Conservation (phyloP, 2,888 invertebrate species). For the Eupithecia exiguata region DNA sequence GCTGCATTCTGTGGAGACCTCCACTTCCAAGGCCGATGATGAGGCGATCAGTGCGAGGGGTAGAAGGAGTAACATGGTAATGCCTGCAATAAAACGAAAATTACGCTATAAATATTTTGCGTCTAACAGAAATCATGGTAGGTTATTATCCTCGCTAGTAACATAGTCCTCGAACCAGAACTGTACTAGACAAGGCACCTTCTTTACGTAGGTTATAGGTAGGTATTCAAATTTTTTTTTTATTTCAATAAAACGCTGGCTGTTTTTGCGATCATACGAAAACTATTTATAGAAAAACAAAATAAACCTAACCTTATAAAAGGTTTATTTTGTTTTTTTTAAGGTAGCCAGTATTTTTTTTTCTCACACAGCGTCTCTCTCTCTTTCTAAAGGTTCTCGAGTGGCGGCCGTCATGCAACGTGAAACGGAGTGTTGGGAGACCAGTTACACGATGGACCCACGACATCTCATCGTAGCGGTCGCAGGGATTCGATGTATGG, state of each 20-base stretch:
- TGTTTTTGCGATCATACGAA: not conserved
- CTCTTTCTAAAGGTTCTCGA: too few relatives aligned
- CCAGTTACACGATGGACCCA: too few relatives aligned
- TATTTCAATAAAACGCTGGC: not conserved
- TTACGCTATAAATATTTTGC: not conserved
- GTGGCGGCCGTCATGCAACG: too few relatives aligned
- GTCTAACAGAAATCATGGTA: not conserved
- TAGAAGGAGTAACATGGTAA: constrained; percentile 53
- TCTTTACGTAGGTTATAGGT: not conserved
- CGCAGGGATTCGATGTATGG: not conserved
- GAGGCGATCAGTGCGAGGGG: constrained; percentile 49
- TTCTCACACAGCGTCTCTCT: too few relatives aligned
- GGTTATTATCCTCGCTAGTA: not conserved
- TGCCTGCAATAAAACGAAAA: constrained; percentile 46
- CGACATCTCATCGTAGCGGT: too few relatives aligned
- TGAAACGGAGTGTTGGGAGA: too few relatives aligned
- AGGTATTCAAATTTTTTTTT: not conserved
- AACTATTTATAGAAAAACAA: too few relatives aligned
- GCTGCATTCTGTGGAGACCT: constrained; percentile 47
- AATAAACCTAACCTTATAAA: too few relatives aligned
- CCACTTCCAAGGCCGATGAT: constrained; percentile 46
- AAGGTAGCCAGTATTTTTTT: too few relatives aligned
- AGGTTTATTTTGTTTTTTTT: too few relatives aligned
- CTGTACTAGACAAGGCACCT: not conserved
- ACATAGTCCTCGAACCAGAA: not conserved